Conservation (phyloP, 2,113 vertebrate genomes). For the Monopterus albus region DNA sequence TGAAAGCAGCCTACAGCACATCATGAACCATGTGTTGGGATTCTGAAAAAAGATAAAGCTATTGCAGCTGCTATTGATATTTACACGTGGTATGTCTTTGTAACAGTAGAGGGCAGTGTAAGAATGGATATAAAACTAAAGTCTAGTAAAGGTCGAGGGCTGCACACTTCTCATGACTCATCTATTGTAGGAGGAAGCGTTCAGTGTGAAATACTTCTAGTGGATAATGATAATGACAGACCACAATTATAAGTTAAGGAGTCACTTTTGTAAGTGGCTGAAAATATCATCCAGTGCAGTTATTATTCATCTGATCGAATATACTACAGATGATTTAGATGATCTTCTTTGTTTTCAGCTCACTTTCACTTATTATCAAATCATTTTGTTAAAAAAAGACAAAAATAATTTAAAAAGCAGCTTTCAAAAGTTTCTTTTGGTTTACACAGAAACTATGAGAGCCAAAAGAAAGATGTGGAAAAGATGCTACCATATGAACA, state of each 20-base stretch:
- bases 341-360: background rate
- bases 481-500: no score
- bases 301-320: background rate
- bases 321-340: background rate
- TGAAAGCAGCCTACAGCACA: no score
- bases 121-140: slow-evolving; percentile 18
- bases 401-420: no score
- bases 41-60: background rate
- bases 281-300: background rate
- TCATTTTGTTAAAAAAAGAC: no score
- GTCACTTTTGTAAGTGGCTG: background rate
- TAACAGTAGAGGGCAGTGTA: slow-evolving; percentile 70
- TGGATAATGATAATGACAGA: background rate
- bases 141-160: background rate
- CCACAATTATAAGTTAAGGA: background rate
- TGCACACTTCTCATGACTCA: background rate
- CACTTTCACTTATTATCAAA: background rate
- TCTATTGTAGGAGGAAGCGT: background rate
- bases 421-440: no score
- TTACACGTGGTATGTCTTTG: no score
- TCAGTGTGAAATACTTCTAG: background rate
- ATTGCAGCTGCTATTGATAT: no score
- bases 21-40: no score
- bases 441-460: no score
- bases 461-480: background rate